Base-by-base conservation (phyloP, 2,113 vertebrate genomes). In the Xiphophorus maculatus region DNA sequence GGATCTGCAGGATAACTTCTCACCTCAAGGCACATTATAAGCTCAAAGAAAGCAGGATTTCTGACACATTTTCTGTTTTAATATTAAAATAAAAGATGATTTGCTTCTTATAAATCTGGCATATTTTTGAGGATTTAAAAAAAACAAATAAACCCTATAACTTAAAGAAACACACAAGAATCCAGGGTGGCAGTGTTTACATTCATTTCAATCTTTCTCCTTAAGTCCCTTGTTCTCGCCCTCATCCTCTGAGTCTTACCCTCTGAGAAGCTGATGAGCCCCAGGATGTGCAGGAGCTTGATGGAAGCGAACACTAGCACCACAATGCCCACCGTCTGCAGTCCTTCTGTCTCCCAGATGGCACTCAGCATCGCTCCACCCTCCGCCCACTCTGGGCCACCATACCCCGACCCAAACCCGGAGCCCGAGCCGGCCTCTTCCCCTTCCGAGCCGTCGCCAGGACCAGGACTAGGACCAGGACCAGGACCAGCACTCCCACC, bases 221-320 rank as follows among this genome's bases (percentile, higher is more conserved):
- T 30, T 4, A 29, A 28, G n/a, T n/a, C 42, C 25, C 0, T 19
- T 9, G 8, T 32, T 11, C 70, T 35, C 27, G 25, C n/a, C 0
- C 29, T 69, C 15, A 4, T 91, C 94, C 33, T 32, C 44, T 2
- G 54, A 11, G 94, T 40, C 96, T 98, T 98, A 99, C 98, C 98
- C 97, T 99, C 96, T 6, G 97, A 97, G 95, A 99, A 99, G 96
- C 96, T 97, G 95, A 99, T 98, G 92, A 99, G 95, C 91, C 98
- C 98, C 90, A 99, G 95, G 90, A 99, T 91, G 95, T 99, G 98
- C 80, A 99, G 97, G 90, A 99, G 96, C 93, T 99, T 99, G 92
- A 99, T 96, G 65, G 97, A 98, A 3, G 97, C 97, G 81, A 96
- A 97, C 91, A 99, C 96, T 87, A 99, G 96, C 95, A 98, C 94